phyloP scores from a whole-genome alignment of 2,888 invertebrate species.

The Dinocampus coccinellae region DNA sequence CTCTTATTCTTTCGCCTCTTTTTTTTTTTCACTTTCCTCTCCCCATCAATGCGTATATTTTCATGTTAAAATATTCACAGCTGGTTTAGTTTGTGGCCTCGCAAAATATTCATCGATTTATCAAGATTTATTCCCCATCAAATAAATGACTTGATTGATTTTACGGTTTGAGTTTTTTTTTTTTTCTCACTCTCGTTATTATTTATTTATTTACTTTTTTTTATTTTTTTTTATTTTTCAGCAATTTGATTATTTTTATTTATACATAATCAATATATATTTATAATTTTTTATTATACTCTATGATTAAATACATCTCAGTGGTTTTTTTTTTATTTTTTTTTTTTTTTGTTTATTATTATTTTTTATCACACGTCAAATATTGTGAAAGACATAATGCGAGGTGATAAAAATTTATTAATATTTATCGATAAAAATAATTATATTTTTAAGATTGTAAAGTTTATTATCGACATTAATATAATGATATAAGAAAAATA shows the following conservation, averaged over 20 bases:
- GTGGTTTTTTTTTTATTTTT: no score
- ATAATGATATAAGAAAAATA: no score
- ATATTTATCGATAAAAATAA: neutral
- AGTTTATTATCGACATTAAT: neutral
- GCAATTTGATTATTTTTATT: no score
- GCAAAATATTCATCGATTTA: neutral
- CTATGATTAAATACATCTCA: no score
- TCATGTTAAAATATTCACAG: neutral
- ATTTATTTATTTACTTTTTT: no score
- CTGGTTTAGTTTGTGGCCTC: neutral
- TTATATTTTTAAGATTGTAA: neutral
- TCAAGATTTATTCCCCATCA: neutral
- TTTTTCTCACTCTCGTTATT: no score
- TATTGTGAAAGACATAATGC: neutral
- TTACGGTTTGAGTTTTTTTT: no score
- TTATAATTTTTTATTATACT: no score
- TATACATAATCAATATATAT: no score
- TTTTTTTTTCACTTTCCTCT: neutral
- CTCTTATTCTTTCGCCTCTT: neutral
- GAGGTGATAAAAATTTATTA: neutral
- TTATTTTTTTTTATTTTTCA: no score
- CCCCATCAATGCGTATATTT: conserved; percentile 11
- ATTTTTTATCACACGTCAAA: neutral
- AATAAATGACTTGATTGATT: neutral
- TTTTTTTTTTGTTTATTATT: neutral